These are phyloP conservation scores for Phalloptychus januarius DNA, from an alignment of 2,797 vertebrate genomes.

Conservation along the genomic window DNA sequence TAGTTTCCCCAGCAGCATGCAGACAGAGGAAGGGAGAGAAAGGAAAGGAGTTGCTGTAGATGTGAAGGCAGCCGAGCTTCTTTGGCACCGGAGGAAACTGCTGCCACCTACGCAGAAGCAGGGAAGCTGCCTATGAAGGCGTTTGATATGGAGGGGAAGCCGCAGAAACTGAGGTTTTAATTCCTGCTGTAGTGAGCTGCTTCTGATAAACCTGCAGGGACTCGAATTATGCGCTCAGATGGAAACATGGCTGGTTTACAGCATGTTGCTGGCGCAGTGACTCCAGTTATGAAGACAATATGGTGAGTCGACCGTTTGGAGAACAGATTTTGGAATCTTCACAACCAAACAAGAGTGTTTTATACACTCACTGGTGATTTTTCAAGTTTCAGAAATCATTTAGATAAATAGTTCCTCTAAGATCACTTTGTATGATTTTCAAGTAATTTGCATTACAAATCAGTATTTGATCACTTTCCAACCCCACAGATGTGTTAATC, in stretches of 20 bases:
- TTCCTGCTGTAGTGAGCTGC: neutral
- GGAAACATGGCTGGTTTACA: neutral
- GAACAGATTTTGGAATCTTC: no score
- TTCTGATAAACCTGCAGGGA: neutral
- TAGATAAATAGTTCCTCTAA: neutral
- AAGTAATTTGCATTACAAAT: neutral
- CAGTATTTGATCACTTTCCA: neutral
- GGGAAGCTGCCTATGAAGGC: slow-evolving; percentile 12
- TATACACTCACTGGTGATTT: no score
- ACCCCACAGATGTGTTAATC: neutral
- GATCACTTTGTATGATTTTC: neutral
- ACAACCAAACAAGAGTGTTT: no score
- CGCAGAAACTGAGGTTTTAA: slow-evolving; percentile 5
- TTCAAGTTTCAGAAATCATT: no score
- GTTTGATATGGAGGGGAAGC: slow-evolving; percentile 3
- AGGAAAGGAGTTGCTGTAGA: slow-evolving; percentile 30
- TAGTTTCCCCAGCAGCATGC: slow-evolving; percentile 29
- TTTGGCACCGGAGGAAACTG: slow-evolving; percentile 16
- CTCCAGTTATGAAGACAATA: no score
- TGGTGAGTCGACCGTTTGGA: no score
- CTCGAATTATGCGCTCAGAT: neutral
- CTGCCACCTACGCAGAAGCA: slow-evolving; percentile 33
- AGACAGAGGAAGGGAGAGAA: slow-evolving; percentile 24
- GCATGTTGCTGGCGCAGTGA: neutral
- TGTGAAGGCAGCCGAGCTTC: slow-evolving; percentile 16